Evolutionary conservation across 23 tunicate species (phyloP), one percentile per base, ranked within the genome.

Genomic region (Halocynthia roretzi): DNA sequence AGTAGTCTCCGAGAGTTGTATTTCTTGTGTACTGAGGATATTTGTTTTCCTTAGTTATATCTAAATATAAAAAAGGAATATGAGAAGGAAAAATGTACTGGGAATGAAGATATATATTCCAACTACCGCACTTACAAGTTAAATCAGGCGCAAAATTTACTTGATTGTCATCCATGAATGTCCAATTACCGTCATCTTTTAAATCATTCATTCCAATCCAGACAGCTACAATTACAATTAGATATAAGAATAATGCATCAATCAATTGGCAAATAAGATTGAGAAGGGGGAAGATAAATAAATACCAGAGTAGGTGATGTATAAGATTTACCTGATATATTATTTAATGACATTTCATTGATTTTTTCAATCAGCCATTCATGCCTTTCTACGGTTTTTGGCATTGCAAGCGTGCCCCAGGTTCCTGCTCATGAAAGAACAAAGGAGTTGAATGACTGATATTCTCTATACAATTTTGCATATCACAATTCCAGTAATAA

Each of bases 171-270:
- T 81, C 78, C 6, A 56, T 72, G 69, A 80, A 86, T 44, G 40
- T 73, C 92, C 92, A 86, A 23, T 70, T 70, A 9, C 82, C 82
- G 67, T 85, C 90, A 23, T 50, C 48, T 6, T 20, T 64, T 10
- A 50, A 20, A 54, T 86, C 85, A 50, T n/a, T 75, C 62, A 86
- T 62, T 56, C 92, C 92, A 5, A 86, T 56, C 85, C 85, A 86
- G 20, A 76, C 68, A 19, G 72, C 85, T 15, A 62, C 21, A 12
- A 48, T 11, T 8, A 66, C 71, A 31, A 31, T 31, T 31, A 31
- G 44, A 31, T 31, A 31, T 31, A 31, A 31, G 44, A 31, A 31
- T 31, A 31, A 31, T 31, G 44, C 44, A 31, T 31, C 1, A 31
- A 31, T 31, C 44, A 31, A 31, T 31, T 4, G 44, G 44, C 44